phyloP scores from a whole-genome alignment of 2,888 invertebrate species.

The Abrostola tripartita region DNA sequence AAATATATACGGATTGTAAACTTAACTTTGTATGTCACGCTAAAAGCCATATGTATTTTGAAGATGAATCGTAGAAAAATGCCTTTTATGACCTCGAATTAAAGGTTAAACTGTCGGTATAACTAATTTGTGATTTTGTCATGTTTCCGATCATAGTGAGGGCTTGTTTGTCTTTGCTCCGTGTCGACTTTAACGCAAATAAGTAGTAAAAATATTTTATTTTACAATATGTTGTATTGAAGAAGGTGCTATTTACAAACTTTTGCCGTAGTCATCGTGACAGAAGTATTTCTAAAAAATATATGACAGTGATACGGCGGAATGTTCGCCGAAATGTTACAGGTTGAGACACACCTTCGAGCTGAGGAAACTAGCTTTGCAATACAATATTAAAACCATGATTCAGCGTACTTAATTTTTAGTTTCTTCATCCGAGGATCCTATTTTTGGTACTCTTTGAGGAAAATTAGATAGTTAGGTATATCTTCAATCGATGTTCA shows the following conservation, averaged over 20 bases:
- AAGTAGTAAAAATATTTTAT: constrained; percentile 46
- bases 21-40: constrained; percentile 38
- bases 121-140: constrained; percentile 44
- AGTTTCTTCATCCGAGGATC: too few relatives aligned
- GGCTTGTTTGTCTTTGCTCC: constrained; percentile 58
- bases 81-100: constrained; percentile 29
- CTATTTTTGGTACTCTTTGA: too few relatives aligned
- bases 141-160: constrained; percentile 52
- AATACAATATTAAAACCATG: not conserved
- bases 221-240: constrained; percentile 3
- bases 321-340: too few relatives aligned
- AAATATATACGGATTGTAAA: constrained; percentile 19
- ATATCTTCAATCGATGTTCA: too few relatives aligned
- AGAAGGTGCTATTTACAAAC: not conserved
- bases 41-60: constrained; percentile 47
- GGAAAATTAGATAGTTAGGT: too few relatives aligned
- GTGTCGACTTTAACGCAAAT: constrained; percentile 58
- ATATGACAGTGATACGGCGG: too few relatives aligned
- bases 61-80: constrained; percentile 38
- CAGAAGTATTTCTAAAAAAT: too few relatives aligned
- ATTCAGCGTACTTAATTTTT: not conserved
- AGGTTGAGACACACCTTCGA: too few relatives aligned
- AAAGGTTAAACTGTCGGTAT: constrained; percentile 35
- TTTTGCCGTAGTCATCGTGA: not conserved
- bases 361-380: too few relatives aligned